Evolutionary conservation across 2,888 invertebrate species (phyloP).

Genomic region (Nymphalis polychloros): DNA sequence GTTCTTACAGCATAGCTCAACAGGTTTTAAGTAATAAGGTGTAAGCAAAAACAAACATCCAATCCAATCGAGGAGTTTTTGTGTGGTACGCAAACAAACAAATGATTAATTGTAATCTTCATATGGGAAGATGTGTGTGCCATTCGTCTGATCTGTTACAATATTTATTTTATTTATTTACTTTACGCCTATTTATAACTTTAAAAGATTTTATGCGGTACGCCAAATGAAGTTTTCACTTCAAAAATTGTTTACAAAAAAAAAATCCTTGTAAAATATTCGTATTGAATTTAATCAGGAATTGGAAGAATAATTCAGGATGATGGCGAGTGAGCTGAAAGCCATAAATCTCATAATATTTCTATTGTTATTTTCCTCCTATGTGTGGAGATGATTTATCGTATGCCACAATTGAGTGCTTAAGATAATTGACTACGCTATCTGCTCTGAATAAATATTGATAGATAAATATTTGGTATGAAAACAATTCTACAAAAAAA

Average conservation of each 20-base stretch:
- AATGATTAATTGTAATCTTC: too few species aligned
- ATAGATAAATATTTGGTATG: conserved; percentile 14
- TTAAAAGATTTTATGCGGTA: too few species aligned
- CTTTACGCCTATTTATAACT: too few species aligned
- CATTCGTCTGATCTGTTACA: too few species aligned
- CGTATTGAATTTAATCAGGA: conserved; percentile 15
- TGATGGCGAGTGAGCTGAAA: conserved; percentile 43
- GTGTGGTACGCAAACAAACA: too few species aligned
- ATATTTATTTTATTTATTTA: too few species aligned
- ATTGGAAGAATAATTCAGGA: conserved; percentile 20
- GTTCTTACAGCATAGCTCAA: too few species aligned
- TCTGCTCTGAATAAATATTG: conserved; percentile 19
- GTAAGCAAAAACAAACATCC: too few species aligned
- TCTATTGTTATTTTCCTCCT: conserved; percentile 52
- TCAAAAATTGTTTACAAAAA: background rate
- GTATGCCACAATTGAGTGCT: conserved; percentile 41
- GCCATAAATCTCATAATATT: conserved; percentile 58
- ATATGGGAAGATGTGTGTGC: too few species aligned
- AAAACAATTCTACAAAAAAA: conserved; percentile 12
- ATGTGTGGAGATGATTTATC: conserved; percentile 46
- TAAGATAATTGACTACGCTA: conserved; percentile 43
- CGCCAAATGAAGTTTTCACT: too few species aligned
- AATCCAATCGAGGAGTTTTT: too few species aligned
- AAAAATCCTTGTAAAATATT: background rate
- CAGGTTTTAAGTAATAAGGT: too few species aligned